These are phyloP conservation scores for Scytalopus superciliaris DNA, from an alignment of 2,113 vertebrate genomes.

Conservation along the genomic window DNA sequence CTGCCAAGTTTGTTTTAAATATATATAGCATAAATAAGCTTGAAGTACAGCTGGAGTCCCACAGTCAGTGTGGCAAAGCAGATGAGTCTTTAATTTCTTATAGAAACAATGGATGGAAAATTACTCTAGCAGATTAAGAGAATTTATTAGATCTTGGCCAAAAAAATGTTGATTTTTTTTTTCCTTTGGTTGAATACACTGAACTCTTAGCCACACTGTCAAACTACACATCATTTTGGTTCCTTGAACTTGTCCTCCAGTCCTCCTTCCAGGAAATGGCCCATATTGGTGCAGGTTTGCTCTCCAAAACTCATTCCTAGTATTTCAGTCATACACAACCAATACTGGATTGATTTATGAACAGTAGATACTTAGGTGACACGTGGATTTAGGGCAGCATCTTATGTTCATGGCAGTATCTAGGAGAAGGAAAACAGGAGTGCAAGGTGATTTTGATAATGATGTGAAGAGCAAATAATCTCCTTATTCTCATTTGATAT, in stretches of 20 bases:
- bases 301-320: background rate
- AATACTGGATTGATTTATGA: background rate
- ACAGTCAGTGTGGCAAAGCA: background rate
- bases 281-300: background rate
- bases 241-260: background rate
- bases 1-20: constrained; percentile 25
- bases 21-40: background rate
- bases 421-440: background rate
- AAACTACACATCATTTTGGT: background rate
- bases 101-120: background rate
- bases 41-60: background rate
- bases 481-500: background rate
- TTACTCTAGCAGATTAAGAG: background rate
- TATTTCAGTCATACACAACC: background rate
- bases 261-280: background rate
- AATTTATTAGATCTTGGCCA: background rate
- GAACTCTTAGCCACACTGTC: background rate
- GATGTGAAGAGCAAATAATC: background rate
- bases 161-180: background rate
- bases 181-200: background rate
- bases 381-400: background rate
- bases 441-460: background rate
- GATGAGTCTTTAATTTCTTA: background rate
- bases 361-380: background rate
- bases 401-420: background rate